Conservation (phyloP, 1,140 invertebrate genomes). For the Phocides pigmalion region DNA sequence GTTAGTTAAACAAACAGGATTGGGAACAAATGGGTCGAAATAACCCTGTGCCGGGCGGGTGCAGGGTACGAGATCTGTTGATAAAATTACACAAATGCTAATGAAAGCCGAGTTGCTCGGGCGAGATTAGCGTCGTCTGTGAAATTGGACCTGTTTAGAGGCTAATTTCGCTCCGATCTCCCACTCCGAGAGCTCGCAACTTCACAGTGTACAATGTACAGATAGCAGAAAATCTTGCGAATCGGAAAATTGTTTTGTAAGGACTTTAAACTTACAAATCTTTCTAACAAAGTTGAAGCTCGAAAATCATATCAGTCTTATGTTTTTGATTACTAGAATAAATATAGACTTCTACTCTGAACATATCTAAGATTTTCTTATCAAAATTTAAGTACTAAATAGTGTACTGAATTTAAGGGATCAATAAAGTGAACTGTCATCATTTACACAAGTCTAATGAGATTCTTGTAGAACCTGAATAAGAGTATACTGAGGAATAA, state of each 20-base stretch:
- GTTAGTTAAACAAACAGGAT: constrained; percentile 54
- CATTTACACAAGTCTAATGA: too few species aligned
- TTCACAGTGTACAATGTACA: constrained; percentile 17
- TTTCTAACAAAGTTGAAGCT: not conserved
- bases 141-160: constrained; percentile 66
- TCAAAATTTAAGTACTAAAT: too few species aligned
- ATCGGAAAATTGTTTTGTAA: constrained; percentile 27
- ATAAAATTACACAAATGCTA: constrained; percentile 78
- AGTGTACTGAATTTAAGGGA: too few species aligned
- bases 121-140: constrained; percentile 64
- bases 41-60: constrained; percentile 38
- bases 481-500: too few species aligned
- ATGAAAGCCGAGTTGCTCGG: constrained; percentile 63
- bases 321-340: too few species aligned
- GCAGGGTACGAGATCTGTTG: constrained; percentile 51
- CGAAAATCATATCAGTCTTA: too few species aligned
- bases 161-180: constrained; percentile 53
- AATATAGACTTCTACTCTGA: too few species aligned
- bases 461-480: too few species aligned
- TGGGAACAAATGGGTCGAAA: constrained; percentile 58
- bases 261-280: not conserved
- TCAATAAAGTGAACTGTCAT: too few species aligned
- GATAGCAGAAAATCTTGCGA: constrained; percentile 16
- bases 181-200: constrained; percentile 17
- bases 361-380: too few species aligned